A percentile compares a stretch with the other conserved stretches of the same genome.
Conservation (phyloP, 2,797 vertebrate genomes). For the Brachyalestes nurse region DNA sequence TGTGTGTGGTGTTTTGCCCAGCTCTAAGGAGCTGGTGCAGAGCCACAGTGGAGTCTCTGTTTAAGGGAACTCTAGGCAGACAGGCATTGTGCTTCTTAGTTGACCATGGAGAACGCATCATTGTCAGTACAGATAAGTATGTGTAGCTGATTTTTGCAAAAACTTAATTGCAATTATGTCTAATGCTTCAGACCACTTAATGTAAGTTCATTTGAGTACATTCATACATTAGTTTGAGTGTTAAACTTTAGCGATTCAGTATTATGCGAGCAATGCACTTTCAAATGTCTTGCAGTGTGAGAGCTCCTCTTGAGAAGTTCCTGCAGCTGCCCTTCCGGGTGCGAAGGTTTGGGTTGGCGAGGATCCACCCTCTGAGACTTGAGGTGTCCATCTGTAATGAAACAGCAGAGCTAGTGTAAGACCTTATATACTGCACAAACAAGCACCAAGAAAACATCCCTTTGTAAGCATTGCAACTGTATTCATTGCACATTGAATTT, state of each 20-base stretch:
- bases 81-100: slow-evolving; percentile 72
- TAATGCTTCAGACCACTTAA: too few relatives aligned
- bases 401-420: slow-evolving; percentile 84
- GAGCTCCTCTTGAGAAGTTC: slow-evolving; percentile 75
- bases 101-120: slow-evolving; percentile 73
- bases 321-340: slow-evolving; percentile 85
- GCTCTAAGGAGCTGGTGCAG: slow-evolving; percentile 73
- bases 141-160: neutral
- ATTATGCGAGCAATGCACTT: neutral
- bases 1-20: slow-evolving; percentile 75
- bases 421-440: neutral
- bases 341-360: slow-evolving; percentile 81
- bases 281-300: slow-evolving; percentile 74
- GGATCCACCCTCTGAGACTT: slow-evolving; percentile 82
- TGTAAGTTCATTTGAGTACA: too few relatives aligned
- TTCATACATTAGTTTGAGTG: too few relatives aligned
- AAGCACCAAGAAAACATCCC: neutral
- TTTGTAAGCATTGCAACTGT: neutral
- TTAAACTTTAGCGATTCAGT: neutral
- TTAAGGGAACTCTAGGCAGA: slow-evolving; percentile 46
- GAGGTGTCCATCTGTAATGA: slow-evolving; percentile 74
- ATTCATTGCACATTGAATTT: neutral
- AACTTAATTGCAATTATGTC: neutral
- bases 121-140: slow-evolving; percentile 69
- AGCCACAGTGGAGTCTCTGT: slow-evolving; percentile 71